phyloP scores from a whole-genome alignment of 2,113 vertebrate species.

The Phoenicopterus ruber region DNA sequence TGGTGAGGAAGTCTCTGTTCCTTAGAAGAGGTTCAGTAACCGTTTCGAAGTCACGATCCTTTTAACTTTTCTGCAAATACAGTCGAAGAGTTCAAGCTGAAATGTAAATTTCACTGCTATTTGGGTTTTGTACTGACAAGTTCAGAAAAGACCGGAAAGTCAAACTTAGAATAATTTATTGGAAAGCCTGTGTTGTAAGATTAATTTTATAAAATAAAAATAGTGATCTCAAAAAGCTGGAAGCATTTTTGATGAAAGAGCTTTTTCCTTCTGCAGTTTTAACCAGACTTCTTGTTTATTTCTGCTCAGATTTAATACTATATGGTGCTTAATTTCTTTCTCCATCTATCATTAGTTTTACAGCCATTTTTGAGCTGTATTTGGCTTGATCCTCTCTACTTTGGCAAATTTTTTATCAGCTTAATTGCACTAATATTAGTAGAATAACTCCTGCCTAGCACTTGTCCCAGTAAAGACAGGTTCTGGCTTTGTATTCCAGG shows the following conservation, averaged over 20 bases:
- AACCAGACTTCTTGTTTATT: not conserved
- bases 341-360: not conserved
- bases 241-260: not conserved
- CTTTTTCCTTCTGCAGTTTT: not conserved
- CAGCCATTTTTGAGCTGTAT: not conserved
- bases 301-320: not conserved
- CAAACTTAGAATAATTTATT: not conserved
- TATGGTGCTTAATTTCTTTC: not conserved
- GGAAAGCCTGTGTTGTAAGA: not conserved
- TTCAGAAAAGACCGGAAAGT: not conserved
- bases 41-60: not conserved
- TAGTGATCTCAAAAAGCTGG: not conserved
- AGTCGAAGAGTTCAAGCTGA: not conserved
- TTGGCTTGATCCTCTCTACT: not conserved
- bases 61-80: conserved; percentile 7
- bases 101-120: not conserved
- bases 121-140: not conserved
- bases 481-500: not conserved
- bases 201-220: conserved; percentile 34
- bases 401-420: not conserved
- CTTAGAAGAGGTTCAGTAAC: not conserved
- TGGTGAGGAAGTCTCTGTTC: not conserved
- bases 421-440: not conserved
- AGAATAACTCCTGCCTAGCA: not conserved
- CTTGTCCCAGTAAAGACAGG: not conserved